Evolutionary conservation across 1,140 invertebrate species (phyloP).

Genomic region (Diachasmimorpha longicaudata): DNA sequence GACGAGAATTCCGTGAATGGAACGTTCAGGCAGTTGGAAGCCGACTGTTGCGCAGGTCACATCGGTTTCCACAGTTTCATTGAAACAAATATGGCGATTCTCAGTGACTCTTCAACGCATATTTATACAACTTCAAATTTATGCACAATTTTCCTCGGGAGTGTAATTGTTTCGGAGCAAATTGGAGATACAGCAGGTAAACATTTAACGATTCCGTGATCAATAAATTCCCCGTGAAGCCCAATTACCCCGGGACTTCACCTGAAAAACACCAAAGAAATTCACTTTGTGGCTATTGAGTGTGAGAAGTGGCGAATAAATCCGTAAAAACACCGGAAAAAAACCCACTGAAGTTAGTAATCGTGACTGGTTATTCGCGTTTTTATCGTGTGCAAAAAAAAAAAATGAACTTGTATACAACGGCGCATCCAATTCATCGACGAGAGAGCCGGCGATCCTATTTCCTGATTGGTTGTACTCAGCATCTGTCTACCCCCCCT

Average conservation of each 20-base stretch:
- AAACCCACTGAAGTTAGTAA: too few species aligned
- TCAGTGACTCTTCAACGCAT: not conserved
- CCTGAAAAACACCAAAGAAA: too few species aligned
- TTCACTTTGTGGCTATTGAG: too few species aligned
- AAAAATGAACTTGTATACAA: not conserved
- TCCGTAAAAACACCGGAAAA: too few species aligned
- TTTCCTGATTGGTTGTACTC: constrained; percentile 32
- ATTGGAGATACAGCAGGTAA: not conserved
- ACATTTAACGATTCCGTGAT: not conserved
- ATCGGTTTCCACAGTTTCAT: not conserved
- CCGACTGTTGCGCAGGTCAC: constrained; percentile 3
- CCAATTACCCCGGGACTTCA: too few species aligned
- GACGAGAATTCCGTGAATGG: not conserved
- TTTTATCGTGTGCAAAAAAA: not conserved
- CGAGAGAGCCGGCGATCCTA: not conserved
- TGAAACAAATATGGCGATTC: not conserved
- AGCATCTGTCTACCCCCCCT: constrained; percentile 28
- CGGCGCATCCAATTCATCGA: constrained; percentile 24
- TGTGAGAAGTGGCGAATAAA: too few species aligned
- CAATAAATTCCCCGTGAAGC: too few species aligned
- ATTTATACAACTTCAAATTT: not conserved
- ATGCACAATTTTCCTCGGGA: not conserved
- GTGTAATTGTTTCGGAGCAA: not conserved
- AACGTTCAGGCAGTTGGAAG: not conserved
- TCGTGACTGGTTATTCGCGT: too few species aligned